These are phyloP conservation scores for Gerris buenoi DNA, from an alignment of 1,140 invertebrate species.

Conservation along the genomic window DNA sequence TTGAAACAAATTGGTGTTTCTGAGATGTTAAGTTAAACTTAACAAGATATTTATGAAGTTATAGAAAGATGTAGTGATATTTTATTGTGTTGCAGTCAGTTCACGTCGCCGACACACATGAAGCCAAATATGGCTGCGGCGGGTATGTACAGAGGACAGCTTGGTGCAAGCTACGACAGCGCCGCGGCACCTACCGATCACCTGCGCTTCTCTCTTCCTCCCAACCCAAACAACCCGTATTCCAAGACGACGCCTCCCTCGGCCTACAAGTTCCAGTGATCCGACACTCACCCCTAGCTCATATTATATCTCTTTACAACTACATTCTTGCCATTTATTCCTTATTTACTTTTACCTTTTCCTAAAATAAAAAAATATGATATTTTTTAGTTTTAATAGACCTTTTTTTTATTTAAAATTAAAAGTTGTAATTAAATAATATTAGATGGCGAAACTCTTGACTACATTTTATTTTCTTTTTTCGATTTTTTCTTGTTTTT, in stretches of 20 bases:
- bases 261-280: conserved; percentile 1
- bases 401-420: no score
- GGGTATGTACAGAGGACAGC: neutral
- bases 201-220: neutral
- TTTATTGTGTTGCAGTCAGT: neutral
- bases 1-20: no score
- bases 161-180: neutral
- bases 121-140: neutral
- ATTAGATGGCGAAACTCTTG: neutral
- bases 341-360: neutral
- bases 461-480: neutral
- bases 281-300: neutral
- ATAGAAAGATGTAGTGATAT: no score
- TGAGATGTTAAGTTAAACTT: no score
- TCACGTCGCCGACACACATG: conserved; percentile 3
- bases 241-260: neutral
- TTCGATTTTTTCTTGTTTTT: neutral
- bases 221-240: neutral
- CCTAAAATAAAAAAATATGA: neutral
- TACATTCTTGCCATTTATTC: neutral
- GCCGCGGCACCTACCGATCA: neutral
- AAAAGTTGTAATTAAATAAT: neutral
- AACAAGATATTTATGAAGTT: no score
- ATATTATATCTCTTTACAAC: neutral
- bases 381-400: no score